phyloP scores from a whole-genome alignment of 2,113 vertebrate genomes.

The Sander lucioperca region DNA sequence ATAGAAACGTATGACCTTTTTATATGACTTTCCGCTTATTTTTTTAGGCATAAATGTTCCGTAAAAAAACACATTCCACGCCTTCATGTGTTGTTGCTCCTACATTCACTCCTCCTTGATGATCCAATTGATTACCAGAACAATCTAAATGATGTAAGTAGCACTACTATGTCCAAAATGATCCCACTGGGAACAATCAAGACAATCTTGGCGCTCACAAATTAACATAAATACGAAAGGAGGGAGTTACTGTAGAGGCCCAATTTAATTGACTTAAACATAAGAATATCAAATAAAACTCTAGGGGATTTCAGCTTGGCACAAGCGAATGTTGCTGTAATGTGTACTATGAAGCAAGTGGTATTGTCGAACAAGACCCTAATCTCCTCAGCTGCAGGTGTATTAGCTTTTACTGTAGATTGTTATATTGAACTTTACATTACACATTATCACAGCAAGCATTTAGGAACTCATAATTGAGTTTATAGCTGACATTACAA shows the following conservation, averaged over 20 bases:
- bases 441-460: constrained; percentile 24
- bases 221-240: not conserved
- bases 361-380: constrained; percentile 20
- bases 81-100: constrained; percentile 2
- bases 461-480: constrained; percentile 24
- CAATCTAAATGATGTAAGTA: constrained; percentile 7
- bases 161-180: constrained; percentile 14
- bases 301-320: not conserved
- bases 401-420: constrained; percentile 38
- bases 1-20: not conserved
- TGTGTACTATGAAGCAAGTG: constrained; percentile 12
- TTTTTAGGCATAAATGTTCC: not conserved
- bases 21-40: not conserved
- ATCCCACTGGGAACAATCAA: constrained; percentile 38
- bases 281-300: constrained; percentile 19
- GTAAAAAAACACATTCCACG: not conserved
- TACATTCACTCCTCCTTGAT: constrained; percentile 1
- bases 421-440: constrained; percentile 27
- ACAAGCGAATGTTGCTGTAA: constrained; percentile 20
- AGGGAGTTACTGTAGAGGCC: not conserved
- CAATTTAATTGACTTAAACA: constrained; percentile 28
- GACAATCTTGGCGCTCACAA: constrained; percentile 26
- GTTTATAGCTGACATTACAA: constrained; percentile 7
- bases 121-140: constrained; percentile 22
- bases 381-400: constrained; percentile 2